Conservation (phyloP, 2,797 vertebrate species). For the Acanthiza pusilla region DNA sequence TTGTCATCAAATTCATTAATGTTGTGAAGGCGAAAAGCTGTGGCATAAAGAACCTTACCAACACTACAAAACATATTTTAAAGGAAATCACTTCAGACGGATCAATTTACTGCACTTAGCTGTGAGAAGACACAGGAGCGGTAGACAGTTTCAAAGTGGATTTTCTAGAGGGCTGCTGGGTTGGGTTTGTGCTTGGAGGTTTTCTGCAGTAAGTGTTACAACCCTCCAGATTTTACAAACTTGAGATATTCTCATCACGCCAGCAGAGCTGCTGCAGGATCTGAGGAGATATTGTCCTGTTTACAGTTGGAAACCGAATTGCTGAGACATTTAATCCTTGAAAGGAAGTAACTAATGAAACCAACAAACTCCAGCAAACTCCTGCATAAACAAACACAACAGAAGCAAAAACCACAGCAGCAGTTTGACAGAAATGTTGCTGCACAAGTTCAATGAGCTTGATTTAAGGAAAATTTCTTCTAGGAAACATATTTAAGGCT, state of each 20-base stretch:
- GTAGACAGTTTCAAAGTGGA: neutral
- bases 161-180: neutral
- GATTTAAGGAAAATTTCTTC: neutral
- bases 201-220: neutral
- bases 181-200: neutral
- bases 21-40: neutral
- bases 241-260: neutral
- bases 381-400: constrained; percentile 46
- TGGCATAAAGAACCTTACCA: neutral
- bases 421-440: neutral
- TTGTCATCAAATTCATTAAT: neutral
- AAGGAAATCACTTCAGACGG: neutral
- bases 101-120: neutral
- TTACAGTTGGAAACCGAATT: neutral
- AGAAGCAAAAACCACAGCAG: constrained; percentile 44
- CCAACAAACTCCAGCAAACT: constrained; percentile 13
- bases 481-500: neutral
- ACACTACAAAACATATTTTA: neutral
- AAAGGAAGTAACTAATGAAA: constrained; percentile 59
- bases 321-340: constrained; percentile 33
- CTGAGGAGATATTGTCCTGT: neutral
- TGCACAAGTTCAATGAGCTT: neutral
- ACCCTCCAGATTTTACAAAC: neutral
- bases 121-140: neutral
- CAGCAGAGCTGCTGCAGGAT: neutral